Conservation (phyloP, 1,140 invertebrate species). For the Periplaneta americana region DNA sequence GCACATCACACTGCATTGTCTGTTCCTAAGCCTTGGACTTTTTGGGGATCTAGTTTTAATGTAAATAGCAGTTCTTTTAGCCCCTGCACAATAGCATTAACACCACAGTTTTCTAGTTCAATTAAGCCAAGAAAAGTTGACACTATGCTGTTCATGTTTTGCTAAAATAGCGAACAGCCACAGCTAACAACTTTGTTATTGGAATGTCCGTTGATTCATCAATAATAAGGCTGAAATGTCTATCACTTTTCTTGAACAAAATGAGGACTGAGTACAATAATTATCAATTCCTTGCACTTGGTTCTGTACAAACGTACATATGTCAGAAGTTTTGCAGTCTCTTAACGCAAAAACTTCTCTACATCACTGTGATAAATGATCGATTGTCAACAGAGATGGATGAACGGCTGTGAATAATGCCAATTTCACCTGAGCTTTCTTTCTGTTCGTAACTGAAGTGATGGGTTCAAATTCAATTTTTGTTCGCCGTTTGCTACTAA, state of each 20-base stretch:
- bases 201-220: slow-evolving; percentile 38
- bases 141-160: slow-evolving; percentile 23
- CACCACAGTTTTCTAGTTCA: slow-evolving; percentile 18
- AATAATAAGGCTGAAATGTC: slow-evolving; percentile 32
- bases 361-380: too few relatives aligned
- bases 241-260: slow-evolving; percentile 32
- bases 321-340: too few relatives aligned
- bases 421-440: too few relatives aligned
- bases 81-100: slow-evolving; percentile 16
- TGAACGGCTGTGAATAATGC: too few relatives aligned
- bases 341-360: too few relatives aligned
- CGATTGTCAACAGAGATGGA: too few relatives aligned
- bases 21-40: slow-evolving; percentile 33
- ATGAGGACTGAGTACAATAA: too few relatives aligned
- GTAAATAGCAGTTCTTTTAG: slow-evolving; percentile 9
- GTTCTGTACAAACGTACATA: too few relatives aligned
- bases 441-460: too few relatives aligned
- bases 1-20: slow-evolving; percentile 34
- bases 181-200: slow-evolving; percentile 30
- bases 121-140: slow-evolving; percentile 27
- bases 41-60: slow-evolving; percentile 21
- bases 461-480: too few relatives aligned
- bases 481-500: too few relatives aligned
- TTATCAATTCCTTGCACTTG: too few relatives aligned
- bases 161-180: slow-evolving; percentile 30